Percentiles rank a stretch among this genome's conserved stretches.
Evolutionary conservation across 2,113 vertebrate genomes (phyloP).

Genomic region (Catagonus wagneri): DNA sequence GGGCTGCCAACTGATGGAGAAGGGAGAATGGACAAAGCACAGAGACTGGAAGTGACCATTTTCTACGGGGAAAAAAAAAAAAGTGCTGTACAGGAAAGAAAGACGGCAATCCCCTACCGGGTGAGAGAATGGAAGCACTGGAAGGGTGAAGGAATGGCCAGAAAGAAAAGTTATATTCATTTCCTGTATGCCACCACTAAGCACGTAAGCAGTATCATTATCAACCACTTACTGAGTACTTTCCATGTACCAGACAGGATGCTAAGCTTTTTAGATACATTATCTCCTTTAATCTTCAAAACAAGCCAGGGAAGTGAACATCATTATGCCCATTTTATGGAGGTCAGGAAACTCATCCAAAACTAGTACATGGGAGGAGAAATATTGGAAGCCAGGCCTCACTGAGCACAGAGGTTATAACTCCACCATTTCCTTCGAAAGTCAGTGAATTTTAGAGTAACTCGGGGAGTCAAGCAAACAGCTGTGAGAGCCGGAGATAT

Average conservation of each 20-base stretch:
- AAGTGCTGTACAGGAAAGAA: background rate
- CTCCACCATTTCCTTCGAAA: background rate
- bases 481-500: background rate
- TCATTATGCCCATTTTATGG: background rate
- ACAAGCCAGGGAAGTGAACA: background rate
- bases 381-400: background rate
- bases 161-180: background rate
- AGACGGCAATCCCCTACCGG: background rate
- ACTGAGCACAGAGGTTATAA: background rate
- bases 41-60: constrained; percentile 15
- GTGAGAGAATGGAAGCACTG: background rate
- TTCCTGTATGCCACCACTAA: background rate
- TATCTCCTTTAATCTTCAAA: background rate
- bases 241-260: background rate
- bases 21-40: background rate
- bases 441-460: background rate
- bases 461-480: background rate
- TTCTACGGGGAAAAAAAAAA: background rate
- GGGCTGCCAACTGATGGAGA: constrained; percentile 34
- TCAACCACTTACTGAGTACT: background rate
- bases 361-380: background rate
- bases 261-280: background rate
- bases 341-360: background rate
- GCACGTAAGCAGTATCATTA: background rate
- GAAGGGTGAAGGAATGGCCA: background rate